These are phyloP conservation scores for Fukomys damarensis DNA, from an alignment of 2,113 vertebrate species.

Conservation along the genomic window DNA sequence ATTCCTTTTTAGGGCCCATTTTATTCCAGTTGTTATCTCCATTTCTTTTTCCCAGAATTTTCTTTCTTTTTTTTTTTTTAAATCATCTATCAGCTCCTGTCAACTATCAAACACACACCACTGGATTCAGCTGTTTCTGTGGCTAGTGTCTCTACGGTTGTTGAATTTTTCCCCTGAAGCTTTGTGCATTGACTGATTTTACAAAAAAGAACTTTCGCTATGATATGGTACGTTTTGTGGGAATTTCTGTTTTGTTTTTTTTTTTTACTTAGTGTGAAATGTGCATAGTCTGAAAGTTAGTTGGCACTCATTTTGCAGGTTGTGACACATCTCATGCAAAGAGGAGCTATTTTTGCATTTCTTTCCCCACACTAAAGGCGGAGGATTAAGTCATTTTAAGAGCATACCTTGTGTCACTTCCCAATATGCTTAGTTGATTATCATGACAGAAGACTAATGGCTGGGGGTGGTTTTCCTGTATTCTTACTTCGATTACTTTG, in stretches of 20 bases:
- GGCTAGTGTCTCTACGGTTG: neutral
- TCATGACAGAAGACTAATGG: neutral
- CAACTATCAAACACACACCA: neutral
- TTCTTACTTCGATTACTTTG: constrained; percentile 53
- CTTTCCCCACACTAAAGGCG: neutral
- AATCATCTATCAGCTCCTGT: neutral
- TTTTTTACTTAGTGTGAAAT: neutral
- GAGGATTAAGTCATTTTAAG: neutral
- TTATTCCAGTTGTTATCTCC: neutral
- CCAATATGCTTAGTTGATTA: neutral
- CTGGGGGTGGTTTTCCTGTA: neutral
- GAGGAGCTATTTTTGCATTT: neutral
- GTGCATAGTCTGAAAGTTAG: neutral
- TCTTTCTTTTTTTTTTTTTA: neutral
- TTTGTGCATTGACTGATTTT: neutral
- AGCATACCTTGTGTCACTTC: neutral
- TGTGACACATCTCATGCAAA: constrained; percentile 29
- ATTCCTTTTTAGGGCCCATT: neutral
- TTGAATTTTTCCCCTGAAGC: neutral
- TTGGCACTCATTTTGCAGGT: neutral
- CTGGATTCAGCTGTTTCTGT: neutral
- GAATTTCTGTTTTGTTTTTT: neutral
- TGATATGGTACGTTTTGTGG: neutral
- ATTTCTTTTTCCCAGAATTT: neutral
- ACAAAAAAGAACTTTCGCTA: neutral